These are phyloP conservation scores for Tipula confusa DNA, from an alignment of 2,888 invertebrate genomes.

Conservation along the genomic window DNA sequence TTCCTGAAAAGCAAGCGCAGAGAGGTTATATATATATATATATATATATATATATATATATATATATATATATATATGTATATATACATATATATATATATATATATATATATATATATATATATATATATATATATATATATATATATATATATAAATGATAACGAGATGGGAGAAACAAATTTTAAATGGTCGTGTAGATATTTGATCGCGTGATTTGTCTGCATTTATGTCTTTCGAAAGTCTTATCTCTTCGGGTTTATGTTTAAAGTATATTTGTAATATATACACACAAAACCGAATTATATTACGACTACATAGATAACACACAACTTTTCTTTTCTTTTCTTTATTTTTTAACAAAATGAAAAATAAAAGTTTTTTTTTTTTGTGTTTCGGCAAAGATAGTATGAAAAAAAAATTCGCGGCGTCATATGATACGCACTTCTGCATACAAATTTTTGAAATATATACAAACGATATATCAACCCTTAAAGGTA, in stretches of 20 bases:
- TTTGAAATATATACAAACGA: constrained; percentile 20
- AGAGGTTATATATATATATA: too few species aligned
- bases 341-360: not conserved
- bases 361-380: not conserved
- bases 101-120: too few species aligned
- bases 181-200: not conserved
- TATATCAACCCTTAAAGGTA: constrained; percentile 25
- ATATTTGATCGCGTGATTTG: constrained; percentile 12
- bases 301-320: not conserved
- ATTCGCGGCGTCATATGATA: constrained; percentile 25
- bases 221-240: not conserved
- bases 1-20: too few species aligned
- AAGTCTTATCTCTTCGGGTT: not conserved
- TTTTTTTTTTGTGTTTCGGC: not conserved
- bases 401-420: not conserved
- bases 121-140: too few species aligned
- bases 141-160: too few species aligned
- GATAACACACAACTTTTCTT: not conserved
- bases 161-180: too few species aligned
- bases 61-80: too few species aligned
- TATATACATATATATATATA: too few species aligned
- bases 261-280: not conserved
- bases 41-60: too few species aligned
- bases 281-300: not conserved
- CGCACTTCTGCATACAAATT: constrained; percentile 30